A percentile compares a stretch with the other conserved stretches of the same genome.
Conservation (phyloP, 2,797 vertebrate species). For the Podarcis siculus region DNA sequence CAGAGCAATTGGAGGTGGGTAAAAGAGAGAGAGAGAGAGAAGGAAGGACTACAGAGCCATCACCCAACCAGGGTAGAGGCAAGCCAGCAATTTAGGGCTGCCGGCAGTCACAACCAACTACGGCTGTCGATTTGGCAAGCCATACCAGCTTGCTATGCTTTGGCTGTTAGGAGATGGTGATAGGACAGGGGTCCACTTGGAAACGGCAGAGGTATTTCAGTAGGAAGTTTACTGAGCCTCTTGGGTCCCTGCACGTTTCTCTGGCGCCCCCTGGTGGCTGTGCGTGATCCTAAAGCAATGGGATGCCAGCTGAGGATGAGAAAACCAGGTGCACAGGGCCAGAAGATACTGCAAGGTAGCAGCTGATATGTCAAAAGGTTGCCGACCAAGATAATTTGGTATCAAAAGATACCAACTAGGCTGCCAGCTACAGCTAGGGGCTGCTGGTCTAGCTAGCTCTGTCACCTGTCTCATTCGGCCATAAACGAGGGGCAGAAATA, state of each 20-base stretch:
- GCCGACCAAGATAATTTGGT: background rate
- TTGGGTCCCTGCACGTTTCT: background rate
- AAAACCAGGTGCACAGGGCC: background rate
- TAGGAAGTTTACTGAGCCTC: background rate
- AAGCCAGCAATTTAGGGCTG: background rate
- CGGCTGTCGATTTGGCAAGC: background rate
- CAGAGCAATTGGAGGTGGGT: conserved; percentile 38
- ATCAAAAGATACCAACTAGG: background rate
- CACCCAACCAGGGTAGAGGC: background rate
- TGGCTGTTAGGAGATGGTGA: background rate
- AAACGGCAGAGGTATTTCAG: background rate
- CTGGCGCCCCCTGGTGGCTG: too few species aligned
- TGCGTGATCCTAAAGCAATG: background rate
- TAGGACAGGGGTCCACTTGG: background rate
- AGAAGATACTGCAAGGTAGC: background rate
- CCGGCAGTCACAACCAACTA: too few species aligned
- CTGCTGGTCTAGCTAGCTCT: background rate
- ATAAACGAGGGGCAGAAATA: background rate
- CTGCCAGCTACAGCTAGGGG: background rate
- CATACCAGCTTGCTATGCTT: background rate
- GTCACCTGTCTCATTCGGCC: background rate
- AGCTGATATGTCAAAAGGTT: background rate
- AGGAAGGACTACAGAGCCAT: conserved; percentile 11
- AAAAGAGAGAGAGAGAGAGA: conserved; percentile 42
- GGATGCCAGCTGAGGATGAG: background rate